These are phyloP conservation scores for Oenanthe melanoleuca DNA, from an alignment of 2,113 vertebrate species.

Conservation along the genomic window DNA sequence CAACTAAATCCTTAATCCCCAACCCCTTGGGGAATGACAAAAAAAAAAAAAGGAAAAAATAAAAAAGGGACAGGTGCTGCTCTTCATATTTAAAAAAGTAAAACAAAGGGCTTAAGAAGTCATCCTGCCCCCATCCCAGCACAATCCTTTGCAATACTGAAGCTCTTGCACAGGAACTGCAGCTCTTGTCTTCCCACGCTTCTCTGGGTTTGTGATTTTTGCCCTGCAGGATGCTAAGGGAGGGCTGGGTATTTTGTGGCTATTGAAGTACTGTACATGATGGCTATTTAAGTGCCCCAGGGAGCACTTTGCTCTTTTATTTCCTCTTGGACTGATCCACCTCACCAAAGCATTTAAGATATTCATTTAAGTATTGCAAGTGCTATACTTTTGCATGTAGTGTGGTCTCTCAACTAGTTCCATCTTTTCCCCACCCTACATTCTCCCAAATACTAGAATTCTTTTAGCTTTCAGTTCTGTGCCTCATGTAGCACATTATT, in stretches of 20 bases:
- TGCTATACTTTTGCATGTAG: background rate
- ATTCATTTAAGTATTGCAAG: background rate
- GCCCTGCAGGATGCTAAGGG: background rate
- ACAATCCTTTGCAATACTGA: background rate
- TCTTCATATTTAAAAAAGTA: background rate
- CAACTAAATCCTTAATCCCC: constrained; percentile 53
- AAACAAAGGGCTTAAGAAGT: constrained; percentile 6
- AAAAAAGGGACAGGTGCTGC: background rate
- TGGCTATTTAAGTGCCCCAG: background rate
- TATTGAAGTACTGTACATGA: background rate
- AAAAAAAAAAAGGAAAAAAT: background rate
- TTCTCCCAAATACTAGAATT: background rate
- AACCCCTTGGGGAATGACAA: background rate
- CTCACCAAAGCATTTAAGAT: background rate
- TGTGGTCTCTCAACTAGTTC: background rate
- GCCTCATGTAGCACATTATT: background rate
- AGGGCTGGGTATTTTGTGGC: background rate
- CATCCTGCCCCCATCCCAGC: background rate
- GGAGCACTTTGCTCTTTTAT: background rate
- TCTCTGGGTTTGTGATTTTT: constrained; percentile 12
- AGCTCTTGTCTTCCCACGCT: constrained; percentile 4
- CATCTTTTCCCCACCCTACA: background rate
- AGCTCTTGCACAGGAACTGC: background rate
- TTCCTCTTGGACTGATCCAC: constrained; percentile 4
- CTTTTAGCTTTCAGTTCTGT: background rate